A percentile compares a stretch with the other conserved stretches of the same genome.
Conservation (phyloP, 2,113 vertebrate genomes). For the Podiceps cristatus region DNA sequence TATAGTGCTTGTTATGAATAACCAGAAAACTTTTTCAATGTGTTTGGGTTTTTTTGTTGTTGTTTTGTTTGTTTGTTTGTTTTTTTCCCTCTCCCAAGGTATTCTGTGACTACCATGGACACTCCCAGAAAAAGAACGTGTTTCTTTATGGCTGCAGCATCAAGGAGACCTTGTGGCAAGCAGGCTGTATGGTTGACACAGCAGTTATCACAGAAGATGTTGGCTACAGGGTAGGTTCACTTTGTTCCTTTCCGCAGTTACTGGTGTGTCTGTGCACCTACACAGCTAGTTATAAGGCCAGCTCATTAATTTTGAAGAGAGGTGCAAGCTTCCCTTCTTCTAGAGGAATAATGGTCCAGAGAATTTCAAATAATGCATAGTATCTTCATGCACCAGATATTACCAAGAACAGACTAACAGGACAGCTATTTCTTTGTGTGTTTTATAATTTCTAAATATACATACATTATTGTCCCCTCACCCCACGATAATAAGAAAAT, state of each 20-base stretch:
- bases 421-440: background rate
- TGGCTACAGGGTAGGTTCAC: slow-evolving; percentile 83
- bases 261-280: accelerated
- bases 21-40: background rate
- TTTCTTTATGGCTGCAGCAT: slow-evolving; percentile 94
- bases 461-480: background rate
- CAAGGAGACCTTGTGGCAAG: slow-evolving; percentile 93
- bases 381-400: background rate
- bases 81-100: slow-evolving; percentile 73
- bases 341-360: background rate
- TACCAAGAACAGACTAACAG: background rate
- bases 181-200: slow-evolving; percentile 77
- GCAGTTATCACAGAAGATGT: slow-evolving; percentile 82
- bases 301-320: background rate
- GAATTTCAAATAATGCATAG: background rate
- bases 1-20: background rate
- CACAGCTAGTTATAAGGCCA: background rate
- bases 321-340: background rate
- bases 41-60: no score
- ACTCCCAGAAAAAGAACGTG: slow-evolving; percentile 92
- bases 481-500: background rate
- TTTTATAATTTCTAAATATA: background rate
- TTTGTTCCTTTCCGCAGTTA: background rate
- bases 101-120: slow-evolving; percentile 95
- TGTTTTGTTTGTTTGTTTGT: background rate